A percentile compares a stretch with the other conserved stretches of the same genome.
These are phyloP conservation scores for Polyergus mexicanus DNA, from an alignment of 1,140 invertebrate species.

Conservation along the genomic window DNA sequence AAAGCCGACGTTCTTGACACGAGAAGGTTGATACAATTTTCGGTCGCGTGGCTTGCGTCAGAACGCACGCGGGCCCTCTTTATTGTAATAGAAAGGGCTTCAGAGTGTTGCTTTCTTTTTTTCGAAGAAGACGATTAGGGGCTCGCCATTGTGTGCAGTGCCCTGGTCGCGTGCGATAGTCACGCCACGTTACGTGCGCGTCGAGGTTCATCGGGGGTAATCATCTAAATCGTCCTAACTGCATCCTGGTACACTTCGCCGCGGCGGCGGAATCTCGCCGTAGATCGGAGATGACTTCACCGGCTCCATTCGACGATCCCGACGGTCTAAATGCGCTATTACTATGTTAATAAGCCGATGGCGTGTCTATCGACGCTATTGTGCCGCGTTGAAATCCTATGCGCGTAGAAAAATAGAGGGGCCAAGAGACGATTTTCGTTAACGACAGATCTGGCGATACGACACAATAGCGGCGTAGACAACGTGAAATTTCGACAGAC, in stretches of 20 bases:
- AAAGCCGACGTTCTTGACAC: not conserved
- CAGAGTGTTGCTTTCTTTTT: slow-evolving; percentile 67
- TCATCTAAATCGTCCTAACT: slow-evolving; percentile 81
- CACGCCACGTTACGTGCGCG: slow-evolving; percentile 77
- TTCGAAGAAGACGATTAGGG: slow-evolving; percentile 77
- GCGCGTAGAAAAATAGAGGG: slow-evolving; percentile 12
- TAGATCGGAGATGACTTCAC: slow-evolving; percentile 53
- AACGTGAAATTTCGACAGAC: not conserved
- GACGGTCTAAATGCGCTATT: slow-evolving; percentile 51
- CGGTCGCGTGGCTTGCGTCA: slow-evolving; percentile 77
- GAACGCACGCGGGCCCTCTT: slow-evolving; percentile 43
- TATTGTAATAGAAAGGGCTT: slow-evolving; percentile 63
- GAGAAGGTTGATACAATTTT: slow-evolving; percentile 55
- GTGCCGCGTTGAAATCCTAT: slow-evolving; percentile 43
- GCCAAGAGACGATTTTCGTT: slow-evolving; percentile 15
- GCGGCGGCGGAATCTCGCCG: slow-evolving; percentile 28
- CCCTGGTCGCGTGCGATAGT: slow-evolving; percentile 81
- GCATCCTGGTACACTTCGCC: slow-evolving; percentile 5
- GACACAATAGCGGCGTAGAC: slow-evolving; percentile 23
- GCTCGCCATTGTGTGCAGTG: slow-evolving; percentile 65
- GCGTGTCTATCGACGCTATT: slow-evolving; percentile 54
- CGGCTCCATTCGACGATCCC: slow-evolving; percentile 2
- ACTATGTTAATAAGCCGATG: slow-evolving; percentile 60
- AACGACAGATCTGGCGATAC: slow-evolving; percentile 42
- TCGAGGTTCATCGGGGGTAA: slow-evolving; percentile 70